Evolutionary conservation across 1,140 invertebrate species (phyloP).

Genomic region (Acromyrmex charruanus): DNA sequence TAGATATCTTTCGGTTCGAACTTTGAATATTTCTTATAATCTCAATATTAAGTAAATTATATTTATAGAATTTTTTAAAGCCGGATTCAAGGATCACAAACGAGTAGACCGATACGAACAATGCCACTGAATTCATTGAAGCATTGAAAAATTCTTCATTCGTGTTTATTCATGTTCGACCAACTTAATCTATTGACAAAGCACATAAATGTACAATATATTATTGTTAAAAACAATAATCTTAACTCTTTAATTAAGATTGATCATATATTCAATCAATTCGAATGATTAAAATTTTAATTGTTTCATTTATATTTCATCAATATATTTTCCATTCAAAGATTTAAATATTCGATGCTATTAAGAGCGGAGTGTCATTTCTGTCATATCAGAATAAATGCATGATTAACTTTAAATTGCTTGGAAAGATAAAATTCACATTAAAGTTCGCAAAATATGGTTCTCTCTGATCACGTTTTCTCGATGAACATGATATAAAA

Average conservation of each 20-base stretch:
- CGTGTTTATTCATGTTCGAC: not conserved
- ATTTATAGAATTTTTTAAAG: not conserved
- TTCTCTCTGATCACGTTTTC: constrained; percentile 7
- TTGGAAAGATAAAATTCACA: constrained; percentile 31
- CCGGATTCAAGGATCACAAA: too few relatives aligned
- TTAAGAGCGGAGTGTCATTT: not conserved
- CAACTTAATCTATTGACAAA: not conserved
- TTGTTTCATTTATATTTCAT: constrained; percentile 2
- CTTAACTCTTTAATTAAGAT: constrained; percentile 5
- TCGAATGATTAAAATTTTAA: not conserved
- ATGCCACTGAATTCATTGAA: not conserved
- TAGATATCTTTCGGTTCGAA: not conserved
- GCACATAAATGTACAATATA: not conserved
- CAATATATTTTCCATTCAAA: not conserved
- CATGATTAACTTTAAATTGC: constrained; percentile 28
- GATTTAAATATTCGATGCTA: constrained; percentile 27
- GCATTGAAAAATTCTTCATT: not conserved
- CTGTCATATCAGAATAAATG: constrained; percentile 9
- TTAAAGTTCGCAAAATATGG: constrained; percentile 6
- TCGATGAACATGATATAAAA: constrained; percentile 28
- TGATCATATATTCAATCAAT: not conserved
- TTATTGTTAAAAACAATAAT: not conserved
- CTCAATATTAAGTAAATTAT: not conserved
- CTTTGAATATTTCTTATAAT: not conserved
- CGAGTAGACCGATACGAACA: not conserved